Percentiles rank a stretch among this genome's conserved stretches.
phyloP scores from a whole-genome alignment of 2,113 vertebrate genomes.

The Stigmatopora nigra region DNA sequence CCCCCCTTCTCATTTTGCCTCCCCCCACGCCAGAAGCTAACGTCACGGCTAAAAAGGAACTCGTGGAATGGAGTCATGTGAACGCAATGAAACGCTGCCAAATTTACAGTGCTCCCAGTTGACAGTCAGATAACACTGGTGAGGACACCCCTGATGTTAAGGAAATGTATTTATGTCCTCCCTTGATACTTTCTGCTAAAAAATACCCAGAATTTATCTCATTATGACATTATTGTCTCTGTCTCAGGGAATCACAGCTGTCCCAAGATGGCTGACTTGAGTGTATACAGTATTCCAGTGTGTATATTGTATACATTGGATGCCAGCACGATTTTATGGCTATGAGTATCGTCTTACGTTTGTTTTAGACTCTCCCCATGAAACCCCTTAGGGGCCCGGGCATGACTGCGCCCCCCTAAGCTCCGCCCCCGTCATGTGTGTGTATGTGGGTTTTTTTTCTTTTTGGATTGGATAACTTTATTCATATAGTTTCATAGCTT shows the following conservation, averaged over 20 bases:
- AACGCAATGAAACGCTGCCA: neutral
- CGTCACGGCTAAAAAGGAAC: neutral
- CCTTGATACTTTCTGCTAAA: neutral
- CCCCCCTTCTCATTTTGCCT: neutral
- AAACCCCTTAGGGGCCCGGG: too few relatives aligned
- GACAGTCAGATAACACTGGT: neutral
- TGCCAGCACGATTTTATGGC: too few relatives aligned
- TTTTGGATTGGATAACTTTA: too few relatives aligned
- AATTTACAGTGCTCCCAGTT: neutral
- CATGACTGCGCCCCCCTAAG: too few relatives aligned
- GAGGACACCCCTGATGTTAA: neutral
- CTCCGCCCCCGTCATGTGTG: too few relatives aligned
- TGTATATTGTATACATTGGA: too few relatives aligned
- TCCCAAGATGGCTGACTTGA: neutral
- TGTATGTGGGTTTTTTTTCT: too few relatives aligned
- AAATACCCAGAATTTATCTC: neutral
- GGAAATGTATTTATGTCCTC: neutral
- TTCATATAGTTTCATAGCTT: too few relatives aligned
- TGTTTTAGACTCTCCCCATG: too few relatives aligned
- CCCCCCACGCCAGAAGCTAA: neutral
- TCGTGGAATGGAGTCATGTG: conserved; percentile 3
- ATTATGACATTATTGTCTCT: neutral
- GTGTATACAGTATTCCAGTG: too few relatives aligned
- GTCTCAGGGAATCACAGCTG: neutral
- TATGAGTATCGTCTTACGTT: too few relatives aligned